Conservation (phyloP, 2,797 vertebrate genomes). For the Rhinoraja longicauda region DNA sequence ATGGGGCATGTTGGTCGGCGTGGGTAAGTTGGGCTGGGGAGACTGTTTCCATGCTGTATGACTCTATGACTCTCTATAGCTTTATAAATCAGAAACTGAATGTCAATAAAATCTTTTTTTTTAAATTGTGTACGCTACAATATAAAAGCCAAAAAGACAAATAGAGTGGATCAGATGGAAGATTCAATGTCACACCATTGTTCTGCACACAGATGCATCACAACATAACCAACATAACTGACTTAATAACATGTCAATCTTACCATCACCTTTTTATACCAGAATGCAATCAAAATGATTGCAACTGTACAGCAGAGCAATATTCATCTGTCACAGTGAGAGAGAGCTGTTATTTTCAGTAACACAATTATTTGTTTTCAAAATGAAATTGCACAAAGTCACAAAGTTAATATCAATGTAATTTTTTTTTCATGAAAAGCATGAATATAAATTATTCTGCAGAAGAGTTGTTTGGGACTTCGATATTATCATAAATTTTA, state of each 20-base stretch:
- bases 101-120: background rate
- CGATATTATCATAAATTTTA: no score
- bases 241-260: background rate
- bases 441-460: background rate
- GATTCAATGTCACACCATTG: background rate
- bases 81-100: background rate
- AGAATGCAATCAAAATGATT: background rate
- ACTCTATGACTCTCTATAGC: no score
- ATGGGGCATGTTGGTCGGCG: no score
- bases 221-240: background rate
- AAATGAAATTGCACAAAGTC: slow-evolving; percentile 12
- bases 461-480: background rate
- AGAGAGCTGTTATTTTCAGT: slow-evolving; percentile 15
- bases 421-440: background rate
- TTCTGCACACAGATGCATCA: background rate
- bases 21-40: no score
- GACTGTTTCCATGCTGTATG: no score
- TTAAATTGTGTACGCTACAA: background rate
- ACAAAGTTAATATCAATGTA: background rate
- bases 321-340: background rate
- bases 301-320: background rate
- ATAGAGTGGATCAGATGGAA: background rate
- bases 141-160: background rate
- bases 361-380: slow-evolving; percentile 15
- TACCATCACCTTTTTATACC: background rate